These are phyloP conservation scores for Carcharodon carcharias DNA, from an alignment of 2,797 vertebrate genomes.

Conservation along the genomic window DNA sequence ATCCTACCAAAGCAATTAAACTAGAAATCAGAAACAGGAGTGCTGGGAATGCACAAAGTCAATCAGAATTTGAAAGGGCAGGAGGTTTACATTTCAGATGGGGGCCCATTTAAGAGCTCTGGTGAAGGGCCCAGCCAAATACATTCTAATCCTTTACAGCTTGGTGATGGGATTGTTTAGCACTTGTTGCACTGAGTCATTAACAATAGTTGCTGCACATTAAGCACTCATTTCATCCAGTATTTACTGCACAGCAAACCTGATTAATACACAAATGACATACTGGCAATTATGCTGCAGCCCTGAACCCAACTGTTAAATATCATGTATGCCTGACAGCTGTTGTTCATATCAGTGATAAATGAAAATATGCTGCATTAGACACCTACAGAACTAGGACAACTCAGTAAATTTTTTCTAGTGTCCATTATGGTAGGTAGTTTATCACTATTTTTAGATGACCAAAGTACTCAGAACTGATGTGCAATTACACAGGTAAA, in stretches of 20 bases:
- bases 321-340: neutral
- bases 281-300: neutral
- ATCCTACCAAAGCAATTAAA: neutral
- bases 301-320: neutral
- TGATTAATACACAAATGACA: neutral
- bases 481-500: neutral
- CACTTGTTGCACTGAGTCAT: neutral
- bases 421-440: neutral
- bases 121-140: neutral
- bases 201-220: neutral
- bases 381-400: neutral
- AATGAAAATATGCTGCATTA: neutral
- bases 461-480: neutral
- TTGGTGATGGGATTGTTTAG: neutral
- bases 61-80: neutral
- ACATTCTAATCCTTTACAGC: neutral
- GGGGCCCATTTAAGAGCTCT: neutral
- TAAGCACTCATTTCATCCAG: neutral
- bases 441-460: neutral
- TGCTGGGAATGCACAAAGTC: neutral
- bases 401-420: neutral
- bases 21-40: neutral
- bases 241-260: neutral
- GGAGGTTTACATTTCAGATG: neutral
- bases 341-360: neutral